Conservation (phyloP, 2,113 vertebrate genomes). For the Barnardius zonarius region DNA sequence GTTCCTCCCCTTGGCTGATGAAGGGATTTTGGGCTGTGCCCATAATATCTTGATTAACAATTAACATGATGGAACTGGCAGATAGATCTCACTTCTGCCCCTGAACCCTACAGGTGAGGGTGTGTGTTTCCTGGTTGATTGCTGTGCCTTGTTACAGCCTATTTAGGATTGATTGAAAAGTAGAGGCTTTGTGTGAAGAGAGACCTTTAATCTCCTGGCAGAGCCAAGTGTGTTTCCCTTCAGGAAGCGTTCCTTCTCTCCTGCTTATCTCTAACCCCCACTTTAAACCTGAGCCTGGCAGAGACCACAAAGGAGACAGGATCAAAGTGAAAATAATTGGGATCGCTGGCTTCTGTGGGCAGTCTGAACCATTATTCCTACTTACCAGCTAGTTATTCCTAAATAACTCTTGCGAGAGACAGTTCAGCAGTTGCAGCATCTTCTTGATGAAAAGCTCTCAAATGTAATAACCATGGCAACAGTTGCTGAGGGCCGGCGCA, state of each 20-base stretch:
- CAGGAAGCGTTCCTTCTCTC: conserved; percentile 7
- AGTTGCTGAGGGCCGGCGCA: conserved; percentile 14
- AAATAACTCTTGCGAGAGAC: conserved; percentile 48
- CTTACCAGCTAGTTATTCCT: conserved; percentile 42
- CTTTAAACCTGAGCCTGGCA: conserved; percentile 13
- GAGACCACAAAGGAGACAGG: conserved; percentile 15
- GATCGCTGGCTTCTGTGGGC: conserved; percentile 23
- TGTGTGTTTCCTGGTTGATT: conserved; percentile 6
- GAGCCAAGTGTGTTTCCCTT: conserved; percentile 9
- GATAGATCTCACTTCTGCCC: not conserved
- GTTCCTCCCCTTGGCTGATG: not conserved
- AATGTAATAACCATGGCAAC: conserved; percentile 68
- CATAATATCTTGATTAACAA: not conserved
- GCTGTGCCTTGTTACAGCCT: conserved; percentile 28
- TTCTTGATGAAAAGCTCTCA: conserved; percentile 52
- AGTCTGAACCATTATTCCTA: conserved; percentile 32
- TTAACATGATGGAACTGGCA: not conserved
- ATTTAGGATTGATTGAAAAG: conserved; percentile 34
- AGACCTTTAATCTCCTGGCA: conserved; percentile 51
- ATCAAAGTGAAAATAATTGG: conserved; percentile 49
- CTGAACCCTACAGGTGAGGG: not conserved
- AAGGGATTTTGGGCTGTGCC: not conserved
- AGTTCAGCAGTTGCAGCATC: conserved; percentile 40
- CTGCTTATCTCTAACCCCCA: not conserved
- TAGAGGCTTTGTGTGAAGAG: conserved; percentile 42